phyloP scores from a whole-genome alignment of 2,888 invertebrate species.

The Dendrolimus houi region DNA sequence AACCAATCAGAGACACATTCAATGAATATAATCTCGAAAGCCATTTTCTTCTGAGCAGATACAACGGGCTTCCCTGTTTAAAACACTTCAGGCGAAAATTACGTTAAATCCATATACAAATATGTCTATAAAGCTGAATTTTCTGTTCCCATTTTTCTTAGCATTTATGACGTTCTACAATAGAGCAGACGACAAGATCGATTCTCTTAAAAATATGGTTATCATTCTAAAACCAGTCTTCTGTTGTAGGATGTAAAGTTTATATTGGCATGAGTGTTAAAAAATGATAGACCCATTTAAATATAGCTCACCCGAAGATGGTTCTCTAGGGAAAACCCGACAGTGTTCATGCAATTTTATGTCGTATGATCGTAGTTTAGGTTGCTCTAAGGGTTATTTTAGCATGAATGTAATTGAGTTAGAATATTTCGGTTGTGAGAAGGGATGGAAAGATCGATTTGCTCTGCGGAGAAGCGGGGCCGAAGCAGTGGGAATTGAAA shows the following conservation, averaged over 20 bases:
- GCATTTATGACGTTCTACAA: constrained; percentile 30
- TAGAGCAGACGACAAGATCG: constrained; percentile 52
- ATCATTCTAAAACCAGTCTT: constrained; percentile 20
- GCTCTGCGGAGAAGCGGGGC: constrained; percentile 55
- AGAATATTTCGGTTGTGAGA: constrained; percentile 29
- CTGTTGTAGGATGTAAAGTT: constrained; percentile 7
- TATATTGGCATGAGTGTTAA: constrained; percentile 15
- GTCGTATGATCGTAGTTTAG: constrained; percentile 8
- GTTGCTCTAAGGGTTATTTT: constrained; percentile 21
- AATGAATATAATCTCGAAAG: constrained; percentile 45
- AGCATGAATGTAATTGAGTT: constrained; percentile 19
- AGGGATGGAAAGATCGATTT: constrained; percentile 55
- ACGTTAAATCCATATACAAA: background rate
- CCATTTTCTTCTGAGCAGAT: constrained; percentile 53
- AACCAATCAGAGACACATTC: constrained; percentile 40
- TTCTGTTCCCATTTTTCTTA: constrained; percentile 13
- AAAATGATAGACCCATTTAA: constrained; percentile 64
- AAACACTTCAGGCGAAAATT: constrained; percentile 20
- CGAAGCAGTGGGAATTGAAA: constrained; percentile 23
- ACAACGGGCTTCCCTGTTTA: constrained; percentile 46
- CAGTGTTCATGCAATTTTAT: constrained; percentile 28
- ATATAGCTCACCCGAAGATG: constrained; percentile 69
- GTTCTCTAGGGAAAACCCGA: constrained; percentile 70
- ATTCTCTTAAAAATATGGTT: constrained; percentile 53
- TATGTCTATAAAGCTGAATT: constrained; percentile 17